Evolutionary conservation across 2,113 vertebrate genomes (phyloP).

Genomic region (Phoxinus phoxinus): DNA sequence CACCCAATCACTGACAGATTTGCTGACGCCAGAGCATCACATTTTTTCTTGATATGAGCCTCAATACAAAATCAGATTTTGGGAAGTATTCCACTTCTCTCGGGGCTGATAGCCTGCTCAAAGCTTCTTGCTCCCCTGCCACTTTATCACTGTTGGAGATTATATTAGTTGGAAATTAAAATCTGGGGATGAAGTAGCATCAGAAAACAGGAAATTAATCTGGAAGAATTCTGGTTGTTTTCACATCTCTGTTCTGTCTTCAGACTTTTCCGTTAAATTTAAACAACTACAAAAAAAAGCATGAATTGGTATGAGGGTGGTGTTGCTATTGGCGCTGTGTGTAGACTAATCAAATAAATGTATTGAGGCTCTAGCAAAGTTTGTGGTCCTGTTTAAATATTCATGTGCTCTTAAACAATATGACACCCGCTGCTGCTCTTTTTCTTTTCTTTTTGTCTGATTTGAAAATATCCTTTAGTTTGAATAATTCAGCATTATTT

Average conservation of each 20-base stretch:
- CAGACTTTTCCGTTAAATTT: not conserved
- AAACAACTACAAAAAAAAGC: not conserved
- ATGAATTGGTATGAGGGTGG: slow-evolving; percentile 24
- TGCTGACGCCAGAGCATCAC: slow-evolving; percentile 14
- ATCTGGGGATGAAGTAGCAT: not conserved
- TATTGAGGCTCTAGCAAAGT: slow-evolving; percentile 50
- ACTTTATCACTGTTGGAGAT: slow-evolving; percentile 19
- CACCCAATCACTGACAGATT: slow-evolving; percentile 25
- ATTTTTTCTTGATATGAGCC: slow-evolving; percentile 30
- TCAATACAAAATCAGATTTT: slow-evolving; percentile 11
- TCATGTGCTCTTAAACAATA: slow-evolving; percentile 55
- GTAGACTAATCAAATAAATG: slow-evolving; percentile 47
- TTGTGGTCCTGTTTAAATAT: slow-evolving; percentile 66
- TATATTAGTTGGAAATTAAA: slow-evolving; percentile 25
- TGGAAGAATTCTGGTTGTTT: not conserved
- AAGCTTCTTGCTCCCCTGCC: slow-evolving; percentile 14
- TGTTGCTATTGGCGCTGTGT: slow-evolving; percentile 31
- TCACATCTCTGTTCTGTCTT: slow-evolving; percentile 2
- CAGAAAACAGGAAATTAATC: slow-evolving; percentile 11
- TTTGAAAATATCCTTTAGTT: slow-evolving; percentile 60
- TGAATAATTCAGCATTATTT: slow-evolving; percentile 67
- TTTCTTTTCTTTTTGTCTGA: slow-evolving; percentile 49
- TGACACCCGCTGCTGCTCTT: slow-evolving; percentile 17
- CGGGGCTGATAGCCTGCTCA: not conserved
- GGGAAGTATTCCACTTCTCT: not conserved